These are phyloP conservation scores for Micrastur ruficollis DNA, from an alignment of 2,797 vertebrate species.

Conservation along the genomic window DNA sequence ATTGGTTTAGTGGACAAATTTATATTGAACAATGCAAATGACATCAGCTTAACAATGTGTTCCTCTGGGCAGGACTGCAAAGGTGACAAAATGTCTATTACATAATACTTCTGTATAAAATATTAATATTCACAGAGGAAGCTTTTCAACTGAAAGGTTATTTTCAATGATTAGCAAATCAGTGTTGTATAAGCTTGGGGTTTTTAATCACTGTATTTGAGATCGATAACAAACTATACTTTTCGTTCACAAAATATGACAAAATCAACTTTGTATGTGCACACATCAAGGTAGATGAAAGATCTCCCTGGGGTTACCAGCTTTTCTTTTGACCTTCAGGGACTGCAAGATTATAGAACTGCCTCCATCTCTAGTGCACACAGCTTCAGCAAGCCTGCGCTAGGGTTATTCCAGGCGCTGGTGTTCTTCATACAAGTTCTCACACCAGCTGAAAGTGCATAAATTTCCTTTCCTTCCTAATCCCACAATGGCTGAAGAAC, in stretches of 20 bases:
- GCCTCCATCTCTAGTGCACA: background rate
- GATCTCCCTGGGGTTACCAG: background rate
- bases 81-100: conserved; percentile 35
- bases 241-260: background rate
- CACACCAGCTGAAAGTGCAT: background rate
- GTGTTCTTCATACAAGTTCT: background rate
- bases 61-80: background rate
- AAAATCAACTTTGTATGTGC: background rate
- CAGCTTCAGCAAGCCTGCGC: background rate
- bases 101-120: conserved; percentile 28
- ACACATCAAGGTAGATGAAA: background rate
- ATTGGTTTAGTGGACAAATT: background rate
- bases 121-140: conserved; percentile 20
- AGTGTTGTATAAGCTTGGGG: background rate
- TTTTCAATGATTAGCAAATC: conserved; percentile 17
- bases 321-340: background rate
- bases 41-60: background rate
- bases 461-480: background rate
- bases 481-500: background rate
- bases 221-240: background rate
- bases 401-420: background rate
- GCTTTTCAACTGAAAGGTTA: conserved; percentile 6
- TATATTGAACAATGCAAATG: background rate
- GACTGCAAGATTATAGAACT: background rate
- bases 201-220: background rate